Base-by-base conservation (phyloP, 2,888 invertebrate genomes). In the Drosophila pullipes region DNA sequence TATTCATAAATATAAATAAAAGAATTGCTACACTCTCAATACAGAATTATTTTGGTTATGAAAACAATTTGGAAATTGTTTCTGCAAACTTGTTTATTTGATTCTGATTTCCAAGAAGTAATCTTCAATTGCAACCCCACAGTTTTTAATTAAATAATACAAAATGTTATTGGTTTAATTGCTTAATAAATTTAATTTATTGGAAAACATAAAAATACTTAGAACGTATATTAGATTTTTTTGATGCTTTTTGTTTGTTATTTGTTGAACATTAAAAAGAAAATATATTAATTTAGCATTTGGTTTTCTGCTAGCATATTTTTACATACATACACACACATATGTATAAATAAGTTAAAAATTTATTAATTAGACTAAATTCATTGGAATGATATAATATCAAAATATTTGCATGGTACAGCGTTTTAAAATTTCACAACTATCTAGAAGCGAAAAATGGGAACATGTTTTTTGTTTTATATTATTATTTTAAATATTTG, bases 381-480 rank as follows among this genome's bases (percentile, higher is more conserved):
- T 90, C 92, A 92, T 92, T 92, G 92, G 92, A 92, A 92, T 92
- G 92, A 89, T 85, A 91, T 90, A 91, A 92, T 91, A 91, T 91
- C 91, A 92, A 92, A 92, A 89, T 85, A 84, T 87, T 87, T 88
- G 81, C 85, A 89, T 88, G 86, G 81, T 83, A 85, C 88, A 89
- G 84, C 90, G 89, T 78, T 89, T 83, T 82, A 88, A 91, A 91
- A 89, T 83, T 90, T 83, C 78, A 83, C 89, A 81, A 79, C 89
- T 90, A 91, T 85, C 90, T 91, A 90, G 81, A 86, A 88, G 91
- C 90, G 83, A 76, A 85, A 81, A 85, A 63, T 74, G 78, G 88
- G 77, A 87, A 91, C 81, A 73, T 82, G 50, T 74, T 74, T 13
- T 35, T 44, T 18, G 49, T 57, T 59, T 61, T 31, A 52, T 80